Evolutionary conservation across 2,888 invertebrate genomes (phyloP).

Genomic region (Athalia cordata): DNA sequence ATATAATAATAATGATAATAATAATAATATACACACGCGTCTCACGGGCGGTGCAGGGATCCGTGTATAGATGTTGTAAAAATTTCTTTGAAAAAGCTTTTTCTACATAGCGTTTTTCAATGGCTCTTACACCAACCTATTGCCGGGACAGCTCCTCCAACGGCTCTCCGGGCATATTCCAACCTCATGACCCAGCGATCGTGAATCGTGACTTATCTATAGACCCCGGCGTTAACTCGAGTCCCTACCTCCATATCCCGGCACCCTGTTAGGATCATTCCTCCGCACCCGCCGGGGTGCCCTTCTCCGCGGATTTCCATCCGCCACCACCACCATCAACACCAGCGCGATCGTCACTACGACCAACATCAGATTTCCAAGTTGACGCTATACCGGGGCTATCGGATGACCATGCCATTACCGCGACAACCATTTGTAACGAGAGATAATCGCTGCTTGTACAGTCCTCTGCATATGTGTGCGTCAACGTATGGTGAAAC

Average conservation of each 20-base stretch:
- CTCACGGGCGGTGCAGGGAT: constrained; percentile 6
- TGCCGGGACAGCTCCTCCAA: neutral
- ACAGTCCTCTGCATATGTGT: neutral
- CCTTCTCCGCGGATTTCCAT: no score
- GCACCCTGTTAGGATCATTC: neutral
- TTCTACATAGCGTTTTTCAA: constrained; percentile 14
- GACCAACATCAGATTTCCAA: constrained; percentile 8
- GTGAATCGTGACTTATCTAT: neutral
- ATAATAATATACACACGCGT: no score
- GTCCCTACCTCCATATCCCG: neutral
- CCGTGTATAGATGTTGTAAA: neutral
- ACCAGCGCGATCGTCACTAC: neutral
- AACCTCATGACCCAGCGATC: neutral
- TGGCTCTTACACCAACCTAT: neutral
- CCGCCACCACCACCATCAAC: neutral
- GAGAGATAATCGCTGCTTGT: constrained; percentile 51
- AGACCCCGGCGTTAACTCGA: neutral
- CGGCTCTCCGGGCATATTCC: neutral
- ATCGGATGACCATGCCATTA: constrained; percentile 64
- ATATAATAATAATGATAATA: no score
- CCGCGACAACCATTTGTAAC: constrained; percentile 63
- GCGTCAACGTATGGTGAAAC: neutral
- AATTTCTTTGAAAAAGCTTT: constrained; percentile 1
- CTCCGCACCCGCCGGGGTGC: no score
- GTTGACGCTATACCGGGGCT: constrained; percentile 22